phyloP scores from a whole-genome alignment of 2,113 vertebrate species.

The Accipiter cooperii region DNA sequence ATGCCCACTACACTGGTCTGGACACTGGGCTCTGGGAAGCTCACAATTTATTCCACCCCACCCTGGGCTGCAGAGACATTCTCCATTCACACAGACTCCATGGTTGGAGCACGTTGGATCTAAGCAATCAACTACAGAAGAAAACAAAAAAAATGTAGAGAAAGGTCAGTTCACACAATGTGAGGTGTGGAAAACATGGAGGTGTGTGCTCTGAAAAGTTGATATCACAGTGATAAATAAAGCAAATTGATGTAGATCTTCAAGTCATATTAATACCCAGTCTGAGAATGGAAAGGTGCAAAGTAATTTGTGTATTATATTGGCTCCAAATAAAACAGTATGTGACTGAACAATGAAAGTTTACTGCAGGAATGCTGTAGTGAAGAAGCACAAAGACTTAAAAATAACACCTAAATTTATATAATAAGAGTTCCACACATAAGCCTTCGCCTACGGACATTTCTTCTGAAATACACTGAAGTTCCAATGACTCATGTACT shows the following conservation, averaged over 20 bases:
- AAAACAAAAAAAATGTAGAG: not conserved
- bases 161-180: not conserved
- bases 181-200: not conserved
- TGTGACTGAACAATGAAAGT: not conserved
- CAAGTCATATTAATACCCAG: not conserved
- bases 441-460: not conserved
- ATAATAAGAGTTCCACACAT: not conserved
- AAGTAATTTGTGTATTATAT: not conserved
- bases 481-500: not conserved
- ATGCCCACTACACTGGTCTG: conserved; percentile 95
- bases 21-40: conserved; percentile 91
- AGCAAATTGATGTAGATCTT: not conserved
- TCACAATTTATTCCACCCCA: conserved; percentile 96
- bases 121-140: conserved; percentile 86
- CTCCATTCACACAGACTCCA: conserved; percentile 92
- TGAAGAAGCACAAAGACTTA: not conserved
- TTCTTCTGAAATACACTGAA: not conserved
- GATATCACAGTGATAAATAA: not conserved
- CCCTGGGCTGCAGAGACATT: conserved; percentile 94
- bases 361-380: not conserved
- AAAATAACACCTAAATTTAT: not conserved
- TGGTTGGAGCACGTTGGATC: conserved; percentile 95
- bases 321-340: not conserved
- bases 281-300: not conserved
- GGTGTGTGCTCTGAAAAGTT: not conserved